Conservation (phyloP, 2,113 vertebrate genomes). For the Erythrocercus mccallii region DNA sequence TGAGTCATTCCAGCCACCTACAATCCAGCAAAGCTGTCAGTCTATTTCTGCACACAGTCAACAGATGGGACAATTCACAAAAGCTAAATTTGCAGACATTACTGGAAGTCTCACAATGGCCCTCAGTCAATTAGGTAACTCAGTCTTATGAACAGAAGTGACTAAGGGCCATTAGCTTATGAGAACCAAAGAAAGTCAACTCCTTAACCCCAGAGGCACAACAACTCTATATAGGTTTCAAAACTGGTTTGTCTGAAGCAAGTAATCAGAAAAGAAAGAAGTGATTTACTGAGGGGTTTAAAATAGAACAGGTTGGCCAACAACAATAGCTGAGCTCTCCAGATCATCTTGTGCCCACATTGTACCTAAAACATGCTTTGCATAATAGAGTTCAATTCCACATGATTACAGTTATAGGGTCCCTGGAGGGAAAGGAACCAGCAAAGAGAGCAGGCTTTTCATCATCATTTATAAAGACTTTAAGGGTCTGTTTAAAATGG, state of each 20-base stretch:
- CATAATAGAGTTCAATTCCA: not conserved
- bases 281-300: not conserved
- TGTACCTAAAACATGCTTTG: not conserved
- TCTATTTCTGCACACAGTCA: not conserved
- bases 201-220: not conserved
- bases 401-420: not conserved
- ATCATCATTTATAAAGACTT: not conserved
- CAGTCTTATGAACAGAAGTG: not conserved
- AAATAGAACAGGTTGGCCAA: not conserved
- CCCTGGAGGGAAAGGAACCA: not conserved
- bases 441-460: not conserved
- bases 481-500: not conserved
- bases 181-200: not conserved
- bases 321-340: not conserved
- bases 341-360: not conserved
- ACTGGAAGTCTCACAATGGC: not conserved
- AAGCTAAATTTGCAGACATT: conserved; percentile 1
- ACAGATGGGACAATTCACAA: not conserved
- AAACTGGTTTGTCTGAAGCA: not conserved
- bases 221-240: not conserved
- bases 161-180: not conserved
- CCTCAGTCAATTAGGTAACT: not conserved
- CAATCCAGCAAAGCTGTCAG: not conserved
- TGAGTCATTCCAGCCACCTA: not conserved
- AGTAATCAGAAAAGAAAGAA: conserved; percentile 9